A percentile compares a stretch with the other conserved stretches of the same genome.
Evolutionary conservation across 2,797 vertebrate species (phyloP).

Genomic region (Helarctos malayanus): DNA sequence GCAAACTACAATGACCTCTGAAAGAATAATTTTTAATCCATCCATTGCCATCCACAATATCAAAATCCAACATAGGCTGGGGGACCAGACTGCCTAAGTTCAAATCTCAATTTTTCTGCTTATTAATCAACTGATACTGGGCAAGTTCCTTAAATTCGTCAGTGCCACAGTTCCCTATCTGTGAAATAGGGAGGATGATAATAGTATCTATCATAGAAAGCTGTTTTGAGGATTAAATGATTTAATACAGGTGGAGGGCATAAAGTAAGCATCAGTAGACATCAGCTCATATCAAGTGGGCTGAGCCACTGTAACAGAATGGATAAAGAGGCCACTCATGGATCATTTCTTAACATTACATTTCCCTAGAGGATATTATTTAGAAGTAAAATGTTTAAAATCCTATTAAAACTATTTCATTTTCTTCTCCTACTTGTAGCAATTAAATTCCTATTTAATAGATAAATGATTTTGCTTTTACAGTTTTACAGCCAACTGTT

Average conservation of each 20-base stretch:
- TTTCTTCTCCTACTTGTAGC: background rate
- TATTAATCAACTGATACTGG: background rate
- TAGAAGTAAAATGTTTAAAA: conserved; percentile 9
- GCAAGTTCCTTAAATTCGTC: background rate
- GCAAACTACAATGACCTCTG: conserved; percentile 33
- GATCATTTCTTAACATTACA: background rate
- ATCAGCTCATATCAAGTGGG: background rate
- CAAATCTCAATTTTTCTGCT: background rate
- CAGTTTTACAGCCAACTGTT: background rate
- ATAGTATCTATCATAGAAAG: background rate
- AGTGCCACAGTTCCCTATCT: background rate
- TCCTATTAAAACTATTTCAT: background rate
- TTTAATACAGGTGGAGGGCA: background rate
- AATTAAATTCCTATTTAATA: background rate
- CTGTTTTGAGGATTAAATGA: background rate
- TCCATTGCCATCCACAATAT: background rate
- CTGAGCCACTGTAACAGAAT: background rate
- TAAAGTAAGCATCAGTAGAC: background rate
- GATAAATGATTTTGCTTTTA: background rate
- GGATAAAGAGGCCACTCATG: background rate
- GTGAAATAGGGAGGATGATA: background rate
- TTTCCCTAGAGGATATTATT: background rate
- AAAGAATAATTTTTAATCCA: background rate
- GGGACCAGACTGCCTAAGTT: background rate
- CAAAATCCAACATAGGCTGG: background rate